Percentiles rank a stretch among this genome's conserved stretches.
phyloP scores from a whole-genome alignment of 1,140 invertebrate species.

The Dreissena rostriformis region DNA sequence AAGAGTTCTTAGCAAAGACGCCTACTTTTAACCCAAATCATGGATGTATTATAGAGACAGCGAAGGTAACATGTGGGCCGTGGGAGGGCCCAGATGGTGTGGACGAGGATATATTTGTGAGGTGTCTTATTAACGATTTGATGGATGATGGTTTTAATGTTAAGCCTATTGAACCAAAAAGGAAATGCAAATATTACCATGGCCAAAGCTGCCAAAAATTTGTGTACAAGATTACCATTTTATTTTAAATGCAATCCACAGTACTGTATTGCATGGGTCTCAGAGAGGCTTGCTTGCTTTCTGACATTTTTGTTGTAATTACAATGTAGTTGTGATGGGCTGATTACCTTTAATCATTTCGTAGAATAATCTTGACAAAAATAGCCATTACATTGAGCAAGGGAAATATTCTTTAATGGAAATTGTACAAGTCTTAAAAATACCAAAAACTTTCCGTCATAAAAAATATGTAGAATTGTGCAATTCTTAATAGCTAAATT shows the following conservation, averaged over 20 bases:
- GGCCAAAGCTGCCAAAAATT: conserved; percentile 77
- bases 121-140: conserved; percentile 74
- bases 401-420: too few relatives aligned
- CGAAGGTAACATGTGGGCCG: conserved; percentile 72
- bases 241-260: conserved; percentile 58
- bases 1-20: conserved; percentile 70
- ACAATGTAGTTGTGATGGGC: too few relatives aligned
- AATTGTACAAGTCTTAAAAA: too few relatives aligned
- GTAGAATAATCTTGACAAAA: too few relatives aligned
- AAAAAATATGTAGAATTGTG: too few relatives aligned
- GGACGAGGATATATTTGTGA: conserved; percentile 75
- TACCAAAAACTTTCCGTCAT: too few relatives aligned
- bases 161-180: conserved; percentile 72
- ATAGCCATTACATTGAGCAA: too few relatives aligned
- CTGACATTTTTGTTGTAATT: neutral
- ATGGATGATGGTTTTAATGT: conserved; percentile 75
- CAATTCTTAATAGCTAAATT: too few relatives aligned
- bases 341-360: too few relatives aligned
- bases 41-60: conserved; percentile 73
- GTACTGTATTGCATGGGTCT: neutral
- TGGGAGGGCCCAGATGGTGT: conserved; percentile 66
- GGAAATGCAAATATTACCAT: conserved; percentile 77
- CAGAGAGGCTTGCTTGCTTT: neutral
- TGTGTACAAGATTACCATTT: conserved; percentile 71
- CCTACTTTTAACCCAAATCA: conserved; percentile 75